Percentiles rank a stretch among this genome's conserved stretches.
Conservation (phyloP, 2,113 vertebrate species). For the Neomonachus schauinslandi region DNA sequence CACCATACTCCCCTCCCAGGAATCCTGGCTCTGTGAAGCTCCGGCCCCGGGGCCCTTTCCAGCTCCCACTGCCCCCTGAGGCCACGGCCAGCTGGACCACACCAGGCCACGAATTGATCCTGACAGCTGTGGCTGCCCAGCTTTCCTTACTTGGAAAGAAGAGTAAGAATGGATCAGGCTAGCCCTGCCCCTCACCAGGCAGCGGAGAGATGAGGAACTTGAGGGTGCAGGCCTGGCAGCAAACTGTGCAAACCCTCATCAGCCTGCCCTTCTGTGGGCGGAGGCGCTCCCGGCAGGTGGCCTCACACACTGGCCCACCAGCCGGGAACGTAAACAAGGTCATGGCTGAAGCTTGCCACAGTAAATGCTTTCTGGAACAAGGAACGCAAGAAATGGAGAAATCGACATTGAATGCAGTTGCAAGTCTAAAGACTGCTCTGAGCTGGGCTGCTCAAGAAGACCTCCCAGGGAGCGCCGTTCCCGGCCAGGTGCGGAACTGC, state of each 20-base stretch:
- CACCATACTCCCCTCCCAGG: not conserved
- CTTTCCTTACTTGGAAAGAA: not conserved
- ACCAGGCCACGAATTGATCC: not conserved
- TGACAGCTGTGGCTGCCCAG: not conserved
- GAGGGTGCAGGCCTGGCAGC: not conserved
- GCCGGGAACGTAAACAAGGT: not conserved
- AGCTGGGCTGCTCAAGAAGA: not conserved
- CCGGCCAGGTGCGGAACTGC: not conserved
- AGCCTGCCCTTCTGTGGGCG: accelerated
- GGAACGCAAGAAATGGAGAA: too few relatives aligned
- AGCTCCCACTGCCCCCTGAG: not conserved
- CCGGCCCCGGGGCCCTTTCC: not conserved
- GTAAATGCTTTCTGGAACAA: not conserved
- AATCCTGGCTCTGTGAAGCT: conserved; percentile 24
- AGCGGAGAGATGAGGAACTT: not conserved
- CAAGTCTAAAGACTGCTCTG: not conserved
- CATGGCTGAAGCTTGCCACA: not conserved
- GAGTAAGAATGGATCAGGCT: not conserved
- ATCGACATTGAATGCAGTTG: not conserved
- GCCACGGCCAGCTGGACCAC: not conserved
- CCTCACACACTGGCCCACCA: not conserved
- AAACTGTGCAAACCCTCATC: accelerated
- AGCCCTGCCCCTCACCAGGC: not conserved
- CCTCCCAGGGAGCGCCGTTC: accelerated
- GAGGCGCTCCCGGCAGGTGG: not conserved